phyloP scores from a whole-genome alignment of 2,797 vertebrate species.

The Phylloscopus collybita region DNA sequence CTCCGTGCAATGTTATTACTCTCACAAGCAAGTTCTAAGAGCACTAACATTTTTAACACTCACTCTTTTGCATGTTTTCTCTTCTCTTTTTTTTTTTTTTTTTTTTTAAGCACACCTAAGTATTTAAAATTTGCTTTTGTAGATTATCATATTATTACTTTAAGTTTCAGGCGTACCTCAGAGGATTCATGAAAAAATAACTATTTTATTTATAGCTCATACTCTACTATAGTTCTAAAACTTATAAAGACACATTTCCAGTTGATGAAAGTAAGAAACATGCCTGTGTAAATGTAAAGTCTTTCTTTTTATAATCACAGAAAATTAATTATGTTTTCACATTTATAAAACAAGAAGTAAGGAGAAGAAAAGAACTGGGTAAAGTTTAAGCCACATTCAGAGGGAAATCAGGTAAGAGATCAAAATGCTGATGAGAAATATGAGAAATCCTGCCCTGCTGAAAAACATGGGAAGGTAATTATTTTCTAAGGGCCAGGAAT shows the following conservation, averaged over 20 bases:
- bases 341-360: neutral
- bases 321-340: neutral
- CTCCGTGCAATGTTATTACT: neutral
- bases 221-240: neutral
- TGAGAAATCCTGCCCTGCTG: neutral
- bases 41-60: neutral
- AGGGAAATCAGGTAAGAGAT: neutral
- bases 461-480: neutral
- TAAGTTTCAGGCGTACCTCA: neutral
- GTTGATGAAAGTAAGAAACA: neutral
- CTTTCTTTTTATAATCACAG: neutral
- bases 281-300: neutral
- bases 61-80: neutral
- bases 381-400: neutral
- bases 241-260: neutral
- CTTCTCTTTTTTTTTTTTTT: neutral
- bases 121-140: neutral
- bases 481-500: neutral
- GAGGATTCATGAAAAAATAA: neutral
- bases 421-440: neutral
- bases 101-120: neutral
- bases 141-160: neutral
- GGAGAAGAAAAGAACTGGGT: neutral
- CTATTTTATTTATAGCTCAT: neutral
- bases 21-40: neutral